Evolutionary conservation across 2,888 invertebrate genomes (phyloP).

Genomic region (Frankliniella intonsa): DNA sequence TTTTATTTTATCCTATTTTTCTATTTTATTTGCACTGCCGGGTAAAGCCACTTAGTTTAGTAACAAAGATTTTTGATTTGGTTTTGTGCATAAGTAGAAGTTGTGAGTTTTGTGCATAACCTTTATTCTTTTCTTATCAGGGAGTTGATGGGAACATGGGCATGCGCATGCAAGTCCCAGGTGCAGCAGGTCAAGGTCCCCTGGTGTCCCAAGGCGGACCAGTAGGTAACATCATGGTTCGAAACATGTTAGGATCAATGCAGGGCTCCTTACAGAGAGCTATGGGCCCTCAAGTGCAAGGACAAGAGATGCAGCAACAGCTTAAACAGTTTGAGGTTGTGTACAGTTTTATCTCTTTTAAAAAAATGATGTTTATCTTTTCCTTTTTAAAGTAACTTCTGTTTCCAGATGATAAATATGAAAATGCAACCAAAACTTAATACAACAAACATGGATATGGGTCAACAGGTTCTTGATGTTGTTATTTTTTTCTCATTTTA

Average conservation of each 20-base stretch:
- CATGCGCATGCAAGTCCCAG: neutral
- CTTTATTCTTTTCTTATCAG: neutral
- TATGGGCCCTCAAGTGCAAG: constrained; percentile 2
- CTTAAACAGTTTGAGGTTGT: neutral
- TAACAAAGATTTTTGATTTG: neutral
- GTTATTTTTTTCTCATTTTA: too few relatives aligned
- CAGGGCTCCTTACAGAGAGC: neutral
- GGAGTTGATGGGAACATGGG: constrained; percentile 4
- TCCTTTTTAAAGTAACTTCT: neutral
- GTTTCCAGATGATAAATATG: neutral
- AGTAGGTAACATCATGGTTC: neutral
- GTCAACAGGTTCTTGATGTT: neutral
- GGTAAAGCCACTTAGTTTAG: too few relatives aligned
- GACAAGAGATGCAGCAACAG: neutral
- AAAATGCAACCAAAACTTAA: neutral
- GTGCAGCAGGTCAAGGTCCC: neutral
- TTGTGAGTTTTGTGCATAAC: neutral
- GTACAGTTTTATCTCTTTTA: neutral
- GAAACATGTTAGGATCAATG: neutral
- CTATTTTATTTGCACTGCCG: neutral
- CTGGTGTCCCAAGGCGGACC: neutral
- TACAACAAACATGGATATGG: neutral
- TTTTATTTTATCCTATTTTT: neutral
- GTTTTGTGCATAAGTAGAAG: neutral
- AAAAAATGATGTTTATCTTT: too few relatives aligned